phyloP scores from a whole-genome alignment of 2,888 invertebrate species.

The Stenotaenia linearis region DNA sequence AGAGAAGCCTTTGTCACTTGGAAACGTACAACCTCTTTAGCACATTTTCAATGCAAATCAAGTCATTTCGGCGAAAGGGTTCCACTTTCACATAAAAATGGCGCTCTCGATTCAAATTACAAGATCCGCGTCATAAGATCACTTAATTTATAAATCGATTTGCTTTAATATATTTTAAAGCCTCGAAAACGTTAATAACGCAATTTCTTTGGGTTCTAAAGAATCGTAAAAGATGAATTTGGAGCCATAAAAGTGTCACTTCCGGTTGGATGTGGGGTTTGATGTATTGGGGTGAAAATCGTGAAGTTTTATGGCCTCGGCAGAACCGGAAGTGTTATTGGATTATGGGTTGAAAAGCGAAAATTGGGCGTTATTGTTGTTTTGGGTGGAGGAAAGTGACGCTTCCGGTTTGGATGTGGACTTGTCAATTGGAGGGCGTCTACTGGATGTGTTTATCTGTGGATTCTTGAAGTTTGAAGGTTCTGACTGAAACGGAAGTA shows the following conservation, averaged over 20 bases:
- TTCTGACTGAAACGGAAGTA: no score
- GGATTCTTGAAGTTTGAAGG: no score
- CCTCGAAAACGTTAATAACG: background rate
- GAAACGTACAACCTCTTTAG: constrained; percentile 16
- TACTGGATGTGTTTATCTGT: no score
- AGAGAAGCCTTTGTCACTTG: background rate
- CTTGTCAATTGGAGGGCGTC: no score
- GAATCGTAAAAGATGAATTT: no score
- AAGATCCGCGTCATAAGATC: background rate
- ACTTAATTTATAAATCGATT: background rate
- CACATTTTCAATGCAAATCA: constrained; percentile 26
- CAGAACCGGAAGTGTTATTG: background rate
- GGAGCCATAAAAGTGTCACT: no score
- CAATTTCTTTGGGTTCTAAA: background rate
- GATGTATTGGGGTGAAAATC: background rate
- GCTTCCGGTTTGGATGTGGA: no score
- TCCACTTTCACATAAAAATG: background rate
- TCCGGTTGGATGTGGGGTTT: no score
- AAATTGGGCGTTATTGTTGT: no score
- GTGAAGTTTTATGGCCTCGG: no score
- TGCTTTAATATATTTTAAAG: background rate
- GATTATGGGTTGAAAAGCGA: no score
- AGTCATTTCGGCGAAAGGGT: background rate
- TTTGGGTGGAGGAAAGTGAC: no score
- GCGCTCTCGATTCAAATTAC: background rate